Conservation (phyloP, 2,113 vertebrate genomes). For the Neogale vison region DNA sequence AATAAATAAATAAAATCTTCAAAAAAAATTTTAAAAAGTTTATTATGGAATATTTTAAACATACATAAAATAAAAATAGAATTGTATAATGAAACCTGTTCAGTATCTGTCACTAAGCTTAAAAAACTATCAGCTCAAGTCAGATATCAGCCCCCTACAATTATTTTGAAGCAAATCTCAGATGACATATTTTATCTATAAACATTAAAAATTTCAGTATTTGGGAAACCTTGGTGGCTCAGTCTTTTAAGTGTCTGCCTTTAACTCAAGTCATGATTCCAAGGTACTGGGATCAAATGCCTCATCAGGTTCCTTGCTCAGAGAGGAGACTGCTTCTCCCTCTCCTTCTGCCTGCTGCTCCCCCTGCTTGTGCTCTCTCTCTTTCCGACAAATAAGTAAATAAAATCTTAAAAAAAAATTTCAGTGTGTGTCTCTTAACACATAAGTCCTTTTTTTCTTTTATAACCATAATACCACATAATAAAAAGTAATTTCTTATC, state of each 20-base stretch:
- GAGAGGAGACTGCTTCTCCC: no score
- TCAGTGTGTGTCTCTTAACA: background rate
- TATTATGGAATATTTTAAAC: background rate
- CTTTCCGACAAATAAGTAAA: no score
- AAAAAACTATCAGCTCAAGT: background rate
- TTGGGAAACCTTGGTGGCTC: no score
- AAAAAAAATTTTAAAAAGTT: background rate
- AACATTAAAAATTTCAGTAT: background rate
- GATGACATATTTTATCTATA: background rate
- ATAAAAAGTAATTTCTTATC: background rate
- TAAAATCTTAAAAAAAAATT: no score
- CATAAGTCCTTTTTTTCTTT: background rate
- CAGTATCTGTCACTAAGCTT: background rate
- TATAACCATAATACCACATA: background rate
- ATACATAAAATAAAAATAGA: background rate
- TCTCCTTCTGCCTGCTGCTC: no score
- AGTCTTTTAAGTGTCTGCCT: no score
- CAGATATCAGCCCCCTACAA: background rate
- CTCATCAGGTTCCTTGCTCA: no score
- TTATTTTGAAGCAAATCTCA: slow-evolving; percentile 8
- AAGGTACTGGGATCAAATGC: no score
- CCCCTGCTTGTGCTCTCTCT: no score
- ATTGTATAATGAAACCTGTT: background rate
- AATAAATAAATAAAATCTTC: no score
- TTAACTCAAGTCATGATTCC: no score